phyloP scores from a whole-genome alignment of 2,113 vertebrate genomes.

The Anguilla japonica region DNA sequence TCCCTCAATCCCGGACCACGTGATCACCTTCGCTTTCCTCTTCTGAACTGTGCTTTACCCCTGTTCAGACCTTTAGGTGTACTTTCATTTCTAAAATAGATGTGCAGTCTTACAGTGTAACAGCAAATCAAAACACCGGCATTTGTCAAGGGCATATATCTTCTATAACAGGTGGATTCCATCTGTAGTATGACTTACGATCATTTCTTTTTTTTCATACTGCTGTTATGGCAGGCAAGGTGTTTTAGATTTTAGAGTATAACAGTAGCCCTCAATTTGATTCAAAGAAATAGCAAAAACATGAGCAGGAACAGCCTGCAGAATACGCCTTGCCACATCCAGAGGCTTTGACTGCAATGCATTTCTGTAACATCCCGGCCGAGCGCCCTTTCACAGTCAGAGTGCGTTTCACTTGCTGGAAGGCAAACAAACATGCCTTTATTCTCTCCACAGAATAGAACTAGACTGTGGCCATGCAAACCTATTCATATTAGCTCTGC shows the following conservation, averaged over 20 bases:
- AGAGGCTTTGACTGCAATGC: not conserved
- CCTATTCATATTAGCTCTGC: conserved; percentile 45
- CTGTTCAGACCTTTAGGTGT: not conserved
- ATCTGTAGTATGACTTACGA: not conserved
- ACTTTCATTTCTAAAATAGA: not conserved
- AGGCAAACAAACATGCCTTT: conserved; percentile 55
- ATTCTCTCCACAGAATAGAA: conserved; percentile 42
- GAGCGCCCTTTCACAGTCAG: conserved; percentile 59
- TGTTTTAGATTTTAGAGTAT: not conserved
- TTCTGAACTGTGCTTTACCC: not conserved
- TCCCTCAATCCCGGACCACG: not conserved
- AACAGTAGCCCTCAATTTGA: not conserved
- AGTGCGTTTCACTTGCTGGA: conserved; percentile 55
- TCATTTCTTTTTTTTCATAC: not conserved
- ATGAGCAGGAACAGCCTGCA: not conserved
- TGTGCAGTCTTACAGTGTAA: not conserved
- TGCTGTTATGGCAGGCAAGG: not conserved
- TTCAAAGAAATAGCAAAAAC: not conserved
- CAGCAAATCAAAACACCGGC: not conserved
- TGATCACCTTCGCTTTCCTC: not conserved
- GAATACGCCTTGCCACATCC: not conserved
- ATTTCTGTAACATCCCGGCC: conserved; percentile 48
- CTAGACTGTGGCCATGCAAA: conserved; percentile 38
- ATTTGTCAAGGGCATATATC: not conserved
- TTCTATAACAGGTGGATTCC: not conserved